These are phyloP conservation scores for Centruroides sculpturatus DNA, from an alignment of 1,140 invertebrate species.

Conservation along the genomic window DNA sequence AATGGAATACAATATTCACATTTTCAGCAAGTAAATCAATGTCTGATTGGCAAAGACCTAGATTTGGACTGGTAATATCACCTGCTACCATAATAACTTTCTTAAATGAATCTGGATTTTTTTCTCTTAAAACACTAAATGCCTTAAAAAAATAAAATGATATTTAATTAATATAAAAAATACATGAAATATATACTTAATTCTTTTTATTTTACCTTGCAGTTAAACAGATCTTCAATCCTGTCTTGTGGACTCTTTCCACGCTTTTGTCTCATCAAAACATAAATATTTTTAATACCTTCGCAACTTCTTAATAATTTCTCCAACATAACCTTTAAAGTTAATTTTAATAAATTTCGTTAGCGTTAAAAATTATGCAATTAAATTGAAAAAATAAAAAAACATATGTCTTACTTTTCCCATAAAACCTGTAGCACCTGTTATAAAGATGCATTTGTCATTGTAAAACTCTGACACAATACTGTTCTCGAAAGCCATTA, in stretches of 20 bases:
- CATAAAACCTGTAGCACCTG: conserved; percentile 49
- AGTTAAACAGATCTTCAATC: conserved; percentile 22
- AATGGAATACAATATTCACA: conserved; percentile 90
- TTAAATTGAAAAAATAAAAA: conserved; percentile 32
- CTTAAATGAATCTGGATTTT: conserved; percentile 50
- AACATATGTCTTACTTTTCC: conserved; percentile 50
- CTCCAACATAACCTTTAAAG: conserved; percentile 31
- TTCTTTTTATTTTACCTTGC: not conserved
- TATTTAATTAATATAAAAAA: conserved; percentile 2
- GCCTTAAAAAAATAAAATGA: conserved; percentile 39
- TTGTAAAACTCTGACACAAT: conserved; percentile 36
- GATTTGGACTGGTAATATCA: conserved; percentile 72
- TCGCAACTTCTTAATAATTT: conserved; percentile 35
- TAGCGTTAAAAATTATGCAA: not conserved
- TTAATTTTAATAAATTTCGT: not conserved
- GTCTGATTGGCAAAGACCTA: conserved; percentile 72
- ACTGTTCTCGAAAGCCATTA: no score
- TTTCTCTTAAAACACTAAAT: conserved; percentile 58
- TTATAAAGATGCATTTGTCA: conserved; percentile 49
- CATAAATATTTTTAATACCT: conserved; percentile 28
- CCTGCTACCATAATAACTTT: conserved; percentile 78
- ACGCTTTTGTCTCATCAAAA: conserved; percentile 32
- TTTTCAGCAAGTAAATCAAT: conserved; percentile 48
- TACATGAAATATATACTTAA: not conserved
- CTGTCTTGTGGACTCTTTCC: conserved; percentile 23